Evolutionary conservation across 2,113 vertebrate genomes (phyloP).

Genomic region (Pontoporia blainvillei): DNA sequence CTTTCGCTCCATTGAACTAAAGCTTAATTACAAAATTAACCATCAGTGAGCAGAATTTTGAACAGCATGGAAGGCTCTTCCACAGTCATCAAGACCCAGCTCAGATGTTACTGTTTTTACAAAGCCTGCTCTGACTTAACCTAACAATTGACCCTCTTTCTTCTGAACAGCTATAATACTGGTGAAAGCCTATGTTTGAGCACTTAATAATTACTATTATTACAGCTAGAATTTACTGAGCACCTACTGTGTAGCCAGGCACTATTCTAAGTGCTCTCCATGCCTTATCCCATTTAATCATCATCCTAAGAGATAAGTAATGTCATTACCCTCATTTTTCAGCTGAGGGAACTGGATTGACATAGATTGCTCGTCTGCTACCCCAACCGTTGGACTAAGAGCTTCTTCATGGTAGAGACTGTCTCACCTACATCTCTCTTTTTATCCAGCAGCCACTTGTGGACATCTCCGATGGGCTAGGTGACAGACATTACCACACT

Average conservation of each 20-base stretch:
- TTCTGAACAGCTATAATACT: background rate
- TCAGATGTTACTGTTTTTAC: background rate
- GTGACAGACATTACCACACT: background rate
- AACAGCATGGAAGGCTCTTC: background rate
- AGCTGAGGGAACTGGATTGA: background rate
- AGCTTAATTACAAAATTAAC: background rate
- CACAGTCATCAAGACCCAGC: background rate
- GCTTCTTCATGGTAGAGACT: background rate
- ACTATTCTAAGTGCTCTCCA: background rate
- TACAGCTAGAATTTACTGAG: background rate
- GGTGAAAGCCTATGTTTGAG: background rate
- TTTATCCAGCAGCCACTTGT: background rate
- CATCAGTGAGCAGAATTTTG: background rate
- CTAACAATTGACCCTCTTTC: background rate
- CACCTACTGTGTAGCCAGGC: background rate
- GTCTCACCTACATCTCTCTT: background rate
- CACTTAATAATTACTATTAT: background rate
- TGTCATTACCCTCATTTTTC: background rate
- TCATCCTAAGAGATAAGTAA: background rate
- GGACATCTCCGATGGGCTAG: background rate
- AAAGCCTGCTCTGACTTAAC: background rate
- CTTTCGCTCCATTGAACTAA: background rate
- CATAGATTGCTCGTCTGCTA: background rate
- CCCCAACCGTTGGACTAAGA: fast-evolving
- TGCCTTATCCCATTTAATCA: background rate